These are phyloP conservation scores for Gobionotothen gibberifrons DNA, from an alignment of 2,797 vertebrate genomes.

Conservation along the genomic window DNA sequence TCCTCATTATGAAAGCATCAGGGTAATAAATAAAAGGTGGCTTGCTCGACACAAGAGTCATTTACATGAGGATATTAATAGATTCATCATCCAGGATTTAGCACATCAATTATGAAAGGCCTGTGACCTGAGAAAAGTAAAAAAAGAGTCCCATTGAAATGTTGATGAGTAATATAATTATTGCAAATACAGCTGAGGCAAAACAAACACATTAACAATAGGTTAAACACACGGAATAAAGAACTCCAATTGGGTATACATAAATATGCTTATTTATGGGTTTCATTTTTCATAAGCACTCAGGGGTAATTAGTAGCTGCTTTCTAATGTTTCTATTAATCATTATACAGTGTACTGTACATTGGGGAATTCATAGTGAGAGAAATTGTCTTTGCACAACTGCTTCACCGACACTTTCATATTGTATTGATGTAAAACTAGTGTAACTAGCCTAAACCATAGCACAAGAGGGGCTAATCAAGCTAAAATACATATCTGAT, in stretches of 20 bases:
- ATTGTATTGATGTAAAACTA: slow-evolving; percentile 37
- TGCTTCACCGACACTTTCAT: slow-evolving; percentile 45
- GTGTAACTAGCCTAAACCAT: slow-evolving; percentile 26
- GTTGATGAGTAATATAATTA: slow-evolving; percentile 81
- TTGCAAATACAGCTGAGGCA: slow-evolving; percentile 52
- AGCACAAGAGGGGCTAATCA: slow-evolving; percentile 33
- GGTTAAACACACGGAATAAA: slow-evolving; percentile 70
- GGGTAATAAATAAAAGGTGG: slow-evolving; percentile 76
- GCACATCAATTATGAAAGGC: slow-evolving; percentile 78
- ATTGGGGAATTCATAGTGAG: slow-evolving; percentile 46
- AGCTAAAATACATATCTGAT: slow-evolving; percentile 16
- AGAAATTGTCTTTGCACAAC: slow-evolving; percentile 56
- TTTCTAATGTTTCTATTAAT: slow-evolving; percentile 67
- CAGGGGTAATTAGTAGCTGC: slow-evolving; percentile 71
- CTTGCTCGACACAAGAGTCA: slow-evolving; percentile 74
- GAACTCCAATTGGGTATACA: slow-evolving; percentile 70
- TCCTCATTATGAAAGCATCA: slow-evolving; percentile 74
- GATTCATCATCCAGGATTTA: slow-evolving; percentile 75
- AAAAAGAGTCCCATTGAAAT: slow-evolving; percentile 70
- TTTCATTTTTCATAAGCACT: slow-evolving; percentile 67
- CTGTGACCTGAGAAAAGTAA: slow-evolving; percentile 73
- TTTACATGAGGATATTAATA: slow-evolving; percentile 82
- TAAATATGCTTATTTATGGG: slow-evolving; percentile 77
- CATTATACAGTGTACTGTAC: slow-evolving; percentile 31
- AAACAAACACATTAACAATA: slow-evolving; percentile 80